Evolutionary conservation across 2,888 invertebrate species (phyloP).

Genomic region (Chrysina gloriosa): DNA sequence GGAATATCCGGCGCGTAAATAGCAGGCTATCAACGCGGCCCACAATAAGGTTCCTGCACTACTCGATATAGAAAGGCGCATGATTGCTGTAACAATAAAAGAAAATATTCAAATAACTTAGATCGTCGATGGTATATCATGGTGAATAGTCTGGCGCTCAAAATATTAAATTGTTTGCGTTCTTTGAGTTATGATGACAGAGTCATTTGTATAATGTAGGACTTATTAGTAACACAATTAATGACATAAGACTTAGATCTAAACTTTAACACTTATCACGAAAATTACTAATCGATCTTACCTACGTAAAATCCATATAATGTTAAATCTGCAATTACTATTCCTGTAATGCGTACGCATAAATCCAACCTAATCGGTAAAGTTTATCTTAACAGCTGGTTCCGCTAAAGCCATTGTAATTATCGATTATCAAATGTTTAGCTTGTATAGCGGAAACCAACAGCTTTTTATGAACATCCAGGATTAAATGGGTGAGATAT

Average conservation of each 20-base stretch:
- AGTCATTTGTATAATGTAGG: too few relatives aligned
- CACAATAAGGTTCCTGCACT: slow-evolving; percentile 54
- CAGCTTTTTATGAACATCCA: slow-evolving; percentile 30
- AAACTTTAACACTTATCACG: too few relatives aligned
- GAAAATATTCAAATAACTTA: too few relatives aligned
- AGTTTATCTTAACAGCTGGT: slow-evolving; percentile 19
- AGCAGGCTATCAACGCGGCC: slow-evolving; percentile 55
- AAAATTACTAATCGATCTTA: not conserved
- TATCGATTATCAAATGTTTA: slow-evolving; percentile 31
- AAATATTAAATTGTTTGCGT: too few relatives aligned
- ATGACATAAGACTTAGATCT: too few relatives aligned
- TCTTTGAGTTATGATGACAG: too few relatives aligned
- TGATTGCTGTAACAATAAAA: slow-evolving; percentile 55
- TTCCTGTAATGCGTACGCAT: not conserved
- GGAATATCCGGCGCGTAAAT: slow-evolving; percentile 52
- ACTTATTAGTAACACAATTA: too few relatives aligned
- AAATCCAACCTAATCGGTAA: slow-evolving; percentile 24
- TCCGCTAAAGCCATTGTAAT: slow-evolving; percentile 15
- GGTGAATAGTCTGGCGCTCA: too few relatives aligned
- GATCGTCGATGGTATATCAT: too few relatives aligned
- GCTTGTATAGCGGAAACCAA: slow-evolving; percentile 18
- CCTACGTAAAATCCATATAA: not conserved
- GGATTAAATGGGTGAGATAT: slow-evolving; percentile 16
- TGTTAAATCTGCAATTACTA: slow-evolving; percentile 6
- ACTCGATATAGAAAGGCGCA: slow-evolving; percentile 55